Evolutionary conservation across 1,140 invertebrate species (phyloP).

Genomic region (Tetramorium simillimum): DNA sequence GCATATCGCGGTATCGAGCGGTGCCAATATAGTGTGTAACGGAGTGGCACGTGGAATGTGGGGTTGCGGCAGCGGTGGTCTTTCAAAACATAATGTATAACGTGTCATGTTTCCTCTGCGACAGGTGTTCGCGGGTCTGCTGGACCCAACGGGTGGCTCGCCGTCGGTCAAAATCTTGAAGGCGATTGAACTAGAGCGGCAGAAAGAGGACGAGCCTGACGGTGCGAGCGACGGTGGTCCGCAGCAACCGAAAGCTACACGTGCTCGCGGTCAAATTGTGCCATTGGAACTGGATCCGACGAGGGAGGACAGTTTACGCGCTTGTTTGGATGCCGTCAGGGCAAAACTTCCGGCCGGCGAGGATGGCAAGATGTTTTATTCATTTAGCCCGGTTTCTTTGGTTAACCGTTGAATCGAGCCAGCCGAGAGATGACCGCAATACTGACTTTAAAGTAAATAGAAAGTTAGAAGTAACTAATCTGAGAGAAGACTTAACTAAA

Average conservation of each 20-base stretch:
- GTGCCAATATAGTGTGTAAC: conserved; percentile 40
- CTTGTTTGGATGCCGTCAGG: conserved; percentile 91
- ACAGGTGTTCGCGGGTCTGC: conserved; percentile 90
- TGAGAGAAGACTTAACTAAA: neutral
- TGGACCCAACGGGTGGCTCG: conserved; percentile 72
- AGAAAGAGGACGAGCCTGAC: conserved; percentile 81
- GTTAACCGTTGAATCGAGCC: neutral
- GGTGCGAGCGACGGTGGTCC: neutral
- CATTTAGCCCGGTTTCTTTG: neutral
- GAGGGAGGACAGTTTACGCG: conserved; percentile 91
- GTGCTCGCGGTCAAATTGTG: conserved; percentile 87
- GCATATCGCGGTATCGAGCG: conserved; percentile 35
- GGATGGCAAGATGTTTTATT: conserved; percentile 87
- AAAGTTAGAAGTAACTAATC: neutral
- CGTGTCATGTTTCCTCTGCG: neutral
- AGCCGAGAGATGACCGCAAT: conserved; percentile 2
- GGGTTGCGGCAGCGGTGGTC: neutral
- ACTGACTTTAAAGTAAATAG: neutral
- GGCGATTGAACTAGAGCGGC: conserved; percentile 85
- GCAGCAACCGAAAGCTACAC: conserved; percentile 71
- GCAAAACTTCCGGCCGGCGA: conserved; percentile 93
- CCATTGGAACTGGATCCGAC: conserved; percentile 92
- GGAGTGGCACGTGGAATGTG: conserved; percentile 29
- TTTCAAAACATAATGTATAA: conserved; percentile 32
- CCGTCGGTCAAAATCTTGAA: conserved; percentile 88